phyloP scores from a whole-genome alignment of 2,888 invertebrate species.

The Myopa testacea region DNA sequence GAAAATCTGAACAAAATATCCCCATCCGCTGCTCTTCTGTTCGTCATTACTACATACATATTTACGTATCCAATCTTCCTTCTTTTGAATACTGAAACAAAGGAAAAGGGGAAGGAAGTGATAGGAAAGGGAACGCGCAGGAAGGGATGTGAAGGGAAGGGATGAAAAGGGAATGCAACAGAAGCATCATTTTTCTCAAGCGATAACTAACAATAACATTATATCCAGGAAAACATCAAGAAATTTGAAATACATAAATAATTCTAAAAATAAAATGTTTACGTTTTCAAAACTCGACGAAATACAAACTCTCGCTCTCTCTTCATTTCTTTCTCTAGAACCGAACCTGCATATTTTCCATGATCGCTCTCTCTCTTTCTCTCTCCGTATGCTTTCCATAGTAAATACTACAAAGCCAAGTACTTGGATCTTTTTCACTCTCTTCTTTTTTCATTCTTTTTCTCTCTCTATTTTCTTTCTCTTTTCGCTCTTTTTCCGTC shows the following conservation, averaged over 20 bases:
- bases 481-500: background rate
- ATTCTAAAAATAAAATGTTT: constrained; percentile 35
- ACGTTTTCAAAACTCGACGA: constrained; percentile 22
- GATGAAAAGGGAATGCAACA: background rate
- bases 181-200: constrained; percentile 12
- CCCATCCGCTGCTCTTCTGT: background rate
- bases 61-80: background rate
- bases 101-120: background rate
- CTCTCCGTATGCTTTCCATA: background rate
- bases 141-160: background rate
- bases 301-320: background rate
- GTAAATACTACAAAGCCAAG: too few relatives aligned
- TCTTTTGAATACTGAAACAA: constrained; percentile 9
- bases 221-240: constrained; percentile 36
- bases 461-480: background rate
- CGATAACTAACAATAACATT: constrained; percentile 11
- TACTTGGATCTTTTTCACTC: too few relatives aligned
- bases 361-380: background rate
- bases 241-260: constrained; percentile 36
- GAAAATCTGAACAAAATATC: constrained; percentile 23
- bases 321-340: background rate
- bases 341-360: background rate
- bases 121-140: background rate
- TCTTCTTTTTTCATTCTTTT: background rate
- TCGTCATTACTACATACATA: background rate